Percentiles rank a stretch among this genome's conserved stretches.
Conservation (phyloP, 1,140 invertebrate species). For the Bombus pascuorum region DNA sequence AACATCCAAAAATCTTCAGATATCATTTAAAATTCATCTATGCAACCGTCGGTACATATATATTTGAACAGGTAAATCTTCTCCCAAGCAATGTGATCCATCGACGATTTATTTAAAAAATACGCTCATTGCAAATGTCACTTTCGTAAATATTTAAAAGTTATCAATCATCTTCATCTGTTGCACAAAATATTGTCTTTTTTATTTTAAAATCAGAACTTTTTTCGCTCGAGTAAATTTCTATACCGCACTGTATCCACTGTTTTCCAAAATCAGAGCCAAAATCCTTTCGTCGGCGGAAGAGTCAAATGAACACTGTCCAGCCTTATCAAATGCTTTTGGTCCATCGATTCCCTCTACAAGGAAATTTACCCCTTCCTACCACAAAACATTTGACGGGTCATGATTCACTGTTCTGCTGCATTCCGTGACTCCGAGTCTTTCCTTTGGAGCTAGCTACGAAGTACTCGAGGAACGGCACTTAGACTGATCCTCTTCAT, state of each 20-base stretch:
- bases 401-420: slow-evolving; percentile 14
- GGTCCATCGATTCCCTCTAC: slow-evolving; percentile 26
- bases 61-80: not conserved
- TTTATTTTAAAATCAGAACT: not conserved
- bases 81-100: not conserved
- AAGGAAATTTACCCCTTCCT: slow-evolving; percentile 11
- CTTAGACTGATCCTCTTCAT: slow-evolving; percentile 26
- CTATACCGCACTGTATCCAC: not conserved
- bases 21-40: not conserved
- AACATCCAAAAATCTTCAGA: not conserved
- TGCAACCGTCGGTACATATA: not conserved
- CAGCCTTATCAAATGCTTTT: slow-evolving; percentile 29
- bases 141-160: not conserved
- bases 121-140: not conserved
- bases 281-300: not conserved
- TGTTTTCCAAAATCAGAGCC: not conserved
- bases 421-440: slow-evolving; percentile 30
- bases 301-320: slow-evolving; percentile 18
- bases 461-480: slow-evolving; percentile 6
- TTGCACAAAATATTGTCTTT: no score
- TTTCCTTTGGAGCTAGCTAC: not conserved
- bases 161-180: not conserved
- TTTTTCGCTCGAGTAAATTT: not conserved
- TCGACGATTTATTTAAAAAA: not conserved
- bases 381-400: slow-evolving; percentile 24